Evolutionary conservation across 2,888 invertebrate genomes (phyloP).

Genomic region (Falcaria lacertinaria): DNA sequence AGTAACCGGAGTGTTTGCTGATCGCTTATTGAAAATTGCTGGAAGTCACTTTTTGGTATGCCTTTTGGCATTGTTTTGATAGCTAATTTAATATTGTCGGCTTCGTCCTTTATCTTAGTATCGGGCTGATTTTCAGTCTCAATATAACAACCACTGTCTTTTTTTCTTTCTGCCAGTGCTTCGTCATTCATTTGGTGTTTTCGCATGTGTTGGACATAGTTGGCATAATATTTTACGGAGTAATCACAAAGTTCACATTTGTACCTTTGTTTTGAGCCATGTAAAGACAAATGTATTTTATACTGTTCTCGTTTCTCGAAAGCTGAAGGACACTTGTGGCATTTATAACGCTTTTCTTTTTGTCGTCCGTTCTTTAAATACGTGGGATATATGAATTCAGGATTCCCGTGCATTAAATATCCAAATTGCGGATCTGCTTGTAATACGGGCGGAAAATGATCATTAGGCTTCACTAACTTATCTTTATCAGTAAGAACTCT

Average conservation of each 20-base stretch:
- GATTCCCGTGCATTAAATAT: slow-evolving; percentile 85
- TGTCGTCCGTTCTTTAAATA: slow-evolving; percentile 86
- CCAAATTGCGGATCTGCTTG: slow-evolving; percentile 84
- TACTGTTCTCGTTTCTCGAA: slow-evolving; percentile 93
- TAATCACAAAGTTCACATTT: slow-evolving; percentile 92
- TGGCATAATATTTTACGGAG: slow-evolving; percentile 92
- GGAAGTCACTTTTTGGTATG: slow-evolving; percentile 64
- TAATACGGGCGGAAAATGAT: slow-evolving; percentile 74
- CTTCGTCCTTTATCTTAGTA: slow-evolving; percentile 41
- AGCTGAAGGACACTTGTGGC: slow-evolving; percentile 92
- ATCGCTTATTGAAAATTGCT: slow-evolving; percentile 80
- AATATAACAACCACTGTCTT: slow-evolving; percentile 40
- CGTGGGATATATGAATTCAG: slow-evolving; percentile 87
- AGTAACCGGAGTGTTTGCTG: slow-evolving; percentile 81
- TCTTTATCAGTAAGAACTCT: slow-evolving; percentile 70
- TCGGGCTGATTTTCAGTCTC: slow-evolving; percentile 43
- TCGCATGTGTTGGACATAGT: slow-evolving; percentile 89
- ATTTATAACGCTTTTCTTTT: slow-evolving; percentile 89
- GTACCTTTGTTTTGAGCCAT: slow-evolving; percentile 90
- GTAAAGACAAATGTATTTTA: slow-evolving; percentile 88
- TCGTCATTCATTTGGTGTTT: slow-evolving; percentile 88
- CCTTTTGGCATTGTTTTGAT: slow-evolving; percentile 72
- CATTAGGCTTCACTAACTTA: slow-evolving; percentile 72
- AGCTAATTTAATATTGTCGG: slow-evolving; percentile 62
- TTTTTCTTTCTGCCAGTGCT: slow-evolving; percentile 80